These are phyloP conservation scores for Tachina fera DNA, from an alignment of 2,888 invertebrate genomes.

Conservation along the genomic window DNA sequence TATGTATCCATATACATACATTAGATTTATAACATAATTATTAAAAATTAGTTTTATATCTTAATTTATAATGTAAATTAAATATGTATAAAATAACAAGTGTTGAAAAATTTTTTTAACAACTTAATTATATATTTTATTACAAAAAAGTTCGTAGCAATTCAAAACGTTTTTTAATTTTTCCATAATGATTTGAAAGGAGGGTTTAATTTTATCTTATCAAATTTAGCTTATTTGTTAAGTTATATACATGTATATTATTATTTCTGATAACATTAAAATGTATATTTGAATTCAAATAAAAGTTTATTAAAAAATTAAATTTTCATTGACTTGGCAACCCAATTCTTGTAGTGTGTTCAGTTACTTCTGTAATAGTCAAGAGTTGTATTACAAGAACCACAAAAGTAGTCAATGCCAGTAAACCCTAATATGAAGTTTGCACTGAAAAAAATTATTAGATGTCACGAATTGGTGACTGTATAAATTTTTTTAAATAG, in stretches of 20 bases:
- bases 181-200: conserved; percentile 27
- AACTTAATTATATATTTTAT: conserved; percentile 54
- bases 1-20: background rate
- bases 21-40: conserved; percentile 44
- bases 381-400: conserved; percentile 44
- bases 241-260: conserved; percentile 19
- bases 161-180: conserved; percentile 30
- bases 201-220: conserved; percentile 25
- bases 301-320: conserved; percentile 30
- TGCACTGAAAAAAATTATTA: conserved; percentile 30
- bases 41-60: conserved; percentile 48
- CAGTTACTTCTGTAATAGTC: conserved; percentile 41
- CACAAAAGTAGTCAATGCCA: background rate
- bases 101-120: conserved; percentile 53
- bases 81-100: conserved; percentile 48
- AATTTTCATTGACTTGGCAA: conserved; percentile 21
- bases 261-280: conserved; percentile 1
- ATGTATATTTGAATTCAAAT: conserved; percentile 61
- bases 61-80: conserved; percentile 67
- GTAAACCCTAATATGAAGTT: background rate
- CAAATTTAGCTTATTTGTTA: conserved; percentile 36
- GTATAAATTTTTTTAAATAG: too few relatives aligned
- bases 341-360: conserved; percentile 51
- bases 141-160: conserved; percentile 31
- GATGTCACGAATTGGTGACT: background rate